These are phyloP conservation scores for Hybognathus amarus DNA, from an alignment of 2,797 vertebrate genomes.

Conservation along the genomic window DNA sequence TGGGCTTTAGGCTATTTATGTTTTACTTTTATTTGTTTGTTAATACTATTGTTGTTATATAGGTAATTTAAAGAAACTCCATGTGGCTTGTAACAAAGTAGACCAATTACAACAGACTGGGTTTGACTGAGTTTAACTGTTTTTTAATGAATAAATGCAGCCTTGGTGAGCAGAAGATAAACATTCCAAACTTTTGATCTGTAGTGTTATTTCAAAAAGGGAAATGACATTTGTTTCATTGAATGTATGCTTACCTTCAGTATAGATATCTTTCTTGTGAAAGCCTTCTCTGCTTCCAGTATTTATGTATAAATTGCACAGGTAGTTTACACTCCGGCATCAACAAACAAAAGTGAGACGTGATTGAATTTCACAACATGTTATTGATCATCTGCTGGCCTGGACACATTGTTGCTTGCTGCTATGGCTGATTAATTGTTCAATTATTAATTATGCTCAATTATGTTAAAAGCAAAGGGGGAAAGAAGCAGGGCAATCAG, in stretches of 20 bases:
- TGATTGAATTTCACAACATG: not conserved
- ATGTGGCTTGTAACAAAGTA: not conserved
- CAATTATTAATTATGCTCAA: constrained; percentile 19
- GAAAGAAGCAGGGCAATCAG: not conserved
- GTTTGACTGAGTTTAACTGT: too few relatives aligned
- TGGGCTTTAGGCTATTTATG: not conserved
- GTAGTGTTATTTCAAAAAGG: not conserved
- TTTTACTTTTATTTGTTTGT: not conserved
- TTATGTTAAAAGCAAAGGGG: constrained; percentile 8
- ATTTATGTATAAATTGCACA: constrained; percentile 15
- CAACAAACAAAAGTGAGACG: not conserved
- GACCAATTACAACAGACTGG: too few relatives aligned
- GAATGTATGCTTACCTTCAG: not conserved
- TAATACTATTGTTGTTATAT: not conserved
- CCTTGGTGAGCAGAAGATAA: not conserved
- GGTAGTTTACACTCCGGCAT: not conserved
- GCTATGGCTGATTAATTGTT: constrained; percentile 3
- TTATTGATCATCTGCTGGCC: not conserved
- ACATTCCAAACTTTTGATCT: not conserved
- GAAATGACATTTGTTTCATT: not conserved
- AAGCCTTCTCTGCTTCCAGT: not conserved
- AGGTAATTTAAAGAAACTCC: not conserved
- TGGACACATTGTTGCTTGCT: not conserved
- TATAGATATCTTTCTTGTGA: not conserved
- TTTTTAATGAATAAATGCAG: not conserved